phyloP scores from a whole-genome alignment of 2,888 invertebrate genomes.

The Drosophila robusta region DNA sequence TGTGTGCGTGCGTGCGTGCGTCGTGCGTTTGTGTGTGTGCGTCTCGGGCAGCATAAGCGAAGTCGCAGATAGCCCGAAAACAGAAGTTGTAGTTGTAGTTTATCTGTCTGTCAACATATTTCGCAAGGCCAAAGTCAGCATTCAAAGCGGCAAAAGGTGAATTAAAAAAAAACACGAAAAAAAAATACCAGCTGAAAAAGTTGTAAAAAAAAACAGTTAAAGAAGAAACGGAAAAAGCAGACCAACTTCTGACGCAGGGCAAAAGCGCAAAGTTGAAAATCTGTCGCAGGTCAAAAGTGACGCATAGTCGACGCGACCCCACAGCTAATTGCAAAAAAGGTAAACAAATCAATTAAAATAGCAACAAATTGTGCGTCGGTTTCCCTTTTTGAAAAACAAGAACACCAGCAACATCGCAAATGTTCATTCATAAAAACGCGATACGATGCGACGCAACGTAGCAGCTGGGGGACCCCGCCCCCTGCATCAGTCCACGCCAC shows the following conservation, averaged over 20 bases:
- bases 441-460: conserved; percentile 26
- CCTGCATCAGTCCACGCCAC: background rate
- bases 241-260: conserved; percentile 30
- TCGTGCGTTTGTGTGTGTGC: conserved; percentile 35
- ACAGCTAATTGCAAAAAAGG: conserved; percentile 36
- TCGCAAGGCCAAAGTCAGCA: conserved; percentile 51
- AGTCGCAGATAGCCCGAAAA: conserved; percentile 58
- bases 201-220: conserved; percentile 14
- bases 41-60: conserved; percentile 43
- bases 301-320: conserved; percentile 35
- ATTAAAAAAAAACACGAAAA: background rate
- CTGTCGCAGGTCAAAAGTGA: conserved; percentile 50
- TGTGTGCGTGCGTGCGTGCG: conserved; percentile 34
- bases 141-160: background rate
- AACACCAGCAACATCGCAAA: background rate
- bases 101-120: conserved; percentile 55
- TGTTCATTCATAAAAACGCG: conserved; percentile 66
- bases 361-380: conserved; percentile 2
- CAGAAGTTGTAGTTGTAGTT: conserved; percentile 32
- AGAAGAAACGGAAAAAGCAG: conserved; percentile 14
- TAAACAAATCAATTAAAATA: conserved; percentile 43
- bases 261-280: conserved; percentile 34
- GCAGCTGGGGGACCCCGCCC: conserved; percentile 41
- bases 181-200: conserved; percentile 8
- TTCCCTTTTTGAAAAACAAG: conserved; percentile 5